A percentile compares a stretch with the other conserved stretches of the same genome.
Conservation (phyloP, 2,113 vertebrate species). For the Cygnus buccinator region DNA sequence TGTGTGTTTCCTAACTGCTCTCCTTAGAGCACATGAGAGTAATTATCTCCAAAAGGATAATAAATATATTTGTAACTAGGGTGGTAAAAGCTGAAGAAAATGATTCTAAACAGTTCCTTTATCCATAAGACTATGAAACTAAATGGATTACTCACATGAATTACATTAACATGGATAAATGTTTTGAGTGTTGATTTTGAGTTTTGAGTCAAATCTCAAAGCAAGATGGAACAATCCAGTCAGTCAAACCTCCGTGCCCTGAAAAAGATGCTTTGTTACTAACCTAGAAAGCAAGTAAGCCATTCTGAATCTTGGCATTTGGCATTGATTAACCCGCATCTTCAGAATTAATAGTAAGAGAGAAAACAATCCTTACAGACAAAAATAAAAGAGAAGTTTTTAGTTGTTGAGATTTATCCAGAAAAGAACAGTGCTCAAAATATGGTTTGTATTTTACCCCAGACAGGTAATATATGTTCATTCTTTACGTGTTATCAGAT, state of each 20-base stretch:
- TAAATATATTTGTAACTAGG: neutral
- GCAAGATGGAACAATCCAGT: neutral
- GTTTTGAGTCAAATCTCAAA: neutral
- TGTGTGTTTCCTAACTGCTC: neutral
- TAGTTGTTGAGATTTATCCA: neutral
- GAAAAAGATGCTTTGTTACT: neutral
- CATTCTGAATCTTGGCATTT: neutral
- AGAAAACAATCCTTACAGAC: neutral
- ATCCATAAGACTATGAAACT: neutral
- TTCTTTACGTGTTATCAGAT: neutral
- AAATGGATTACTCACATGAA: neutral
- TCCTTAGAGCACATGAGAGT: neutral
- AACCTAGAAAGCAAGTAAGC: neutral
- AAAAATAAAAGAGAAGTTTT: neutral
- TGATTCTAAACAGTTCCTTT: neutral
- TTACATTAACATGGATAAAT: neutral
- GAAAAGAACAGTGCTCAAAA: neutral
- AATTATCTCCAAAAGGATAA: neutral
- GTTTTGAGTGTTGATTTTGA: neutral
- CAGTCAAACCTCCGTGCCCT: neutral
- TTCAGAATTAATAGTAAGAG: neutral
- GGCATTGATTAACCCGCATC: neutral
- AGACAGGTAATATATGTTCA: neutral
- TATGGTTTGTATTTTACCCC: neutral
- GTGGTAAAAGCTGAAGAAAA: neutral